Evolutionary conservation across 53 echinoderm and acorn worm species (phyloP), one percentile per base, ranked within the genome.

Genomic region (Echinarachnius parma): DNA sequence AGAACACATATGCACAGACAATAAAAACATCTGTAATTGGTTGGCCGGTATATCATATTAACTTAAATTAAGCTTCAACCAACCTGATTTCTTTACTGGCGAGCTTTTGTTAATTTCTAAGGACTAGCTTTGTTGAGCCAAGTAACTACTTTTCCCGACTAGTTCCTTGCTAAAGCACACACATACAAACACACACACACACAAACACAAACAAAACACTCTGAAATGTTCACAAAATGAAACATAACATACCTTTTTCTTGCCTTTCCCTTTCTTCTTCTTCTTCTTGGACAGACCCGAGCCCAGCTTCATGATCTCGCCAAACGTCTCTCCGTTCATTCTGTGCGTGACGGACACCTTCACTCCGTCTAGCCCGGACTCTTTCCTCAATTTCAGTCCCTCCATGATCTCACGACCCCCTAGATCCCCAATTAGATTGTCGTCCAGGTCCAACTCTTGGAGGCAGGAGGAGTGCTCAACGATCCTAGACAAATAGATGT

Each of bases 331-430:
- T 0, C 82, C 79, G 39, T 91, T 98, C 92, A 98, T 92, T 30
- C 88, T 50, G 47, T 92, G 91, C 3, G 91, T 83, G 32, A 98
- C 88, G 9, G 83, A 62, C n/a, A 92, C 81, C 59, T 92, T 98
- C 61, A 92, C 81, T 19, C 87, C 85, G 30, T 84, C 87, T 2
- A 87, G 83, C 34, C 75, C 88, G 0, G 59, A 66, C 44, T 85
- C 92, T 28, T 82, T 74, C 54, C 98, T 62, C 21, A 77, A 80
- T 25, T 66, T 80, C 8, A 98, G 59, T 35, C 91, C 98, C 61
- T 92, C 87, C 88, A 98, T 92, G 67, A 98, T 75, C 61, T 98
- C 91, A 29, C 98, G 70, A 1, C 98, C 98, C 30, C 98, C 98
- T 14, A 98, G 71, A 50, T 98, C 98, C 9, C 98, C 91, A 42